phyloP scores from a whole-genome alignment of 1,140 invertebrate species.

The Eubasilissa regina region DNA sequence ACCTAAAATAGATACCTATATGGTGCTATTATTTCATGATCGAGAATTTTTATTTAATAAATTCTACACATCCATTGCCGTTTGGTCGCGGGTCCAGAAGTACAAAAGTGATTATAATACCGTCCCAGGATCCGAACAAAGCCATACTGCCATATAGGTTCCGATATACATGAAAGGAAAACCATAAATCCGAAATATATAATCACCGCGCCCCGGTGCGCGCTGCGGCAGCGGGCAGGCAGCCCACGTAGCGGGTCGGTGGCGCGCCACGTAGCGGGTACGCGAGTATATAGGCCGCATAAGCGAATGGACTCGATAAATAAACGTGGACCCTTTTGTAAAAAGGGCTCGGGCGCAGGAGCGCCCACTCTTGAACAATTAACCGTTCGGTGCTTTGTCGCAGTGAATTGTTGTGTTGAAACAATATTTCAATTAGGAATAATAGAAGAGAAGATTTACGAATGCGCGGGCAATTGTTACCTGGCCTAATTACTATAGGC shows the following conservation, averaged over 20 bases:
- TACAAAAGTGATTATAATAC: conserved; percentile 32
- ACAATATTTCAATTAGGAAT: conserved; percentile 60
- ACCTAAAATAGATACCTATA: neutral
- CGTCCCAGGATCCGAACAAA: conserved; percentile 44
- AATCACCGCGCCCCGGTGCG: conserved; percentile 24
- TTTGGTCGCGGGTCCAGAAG: conserved; percentile 14
- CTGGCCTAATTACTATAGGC: conserved; percentile 49
- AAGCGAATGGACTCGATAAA: conserved; percentile 52
- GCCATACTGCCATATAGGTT: conserved; percentile 34
- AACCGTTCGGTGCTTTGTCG: conserved; percentile 56
- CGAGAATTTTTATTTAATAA: neutral
- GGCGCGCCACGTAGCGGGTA: too few relatives aligned
- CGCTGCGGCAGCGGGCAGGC: neutral
- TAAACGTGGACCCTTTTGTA: conserved; percentile 50
- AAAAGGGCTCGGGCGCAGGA: conserved; percentile 45
- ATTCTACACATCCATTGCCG: neutral
- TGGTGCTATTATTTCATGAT: neutral
- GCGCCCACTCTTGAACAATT: conserved; percentile 49
- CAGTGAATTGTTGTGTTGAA: conserved; percentile 56
- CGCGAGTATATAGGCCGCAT: conserved; percentile 27
- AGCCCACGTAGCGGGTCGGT: too few relatives aligned
- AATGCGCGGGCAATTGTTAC: conserved; percentile 55
- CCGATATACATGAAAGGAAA: conserved; percentile 53
- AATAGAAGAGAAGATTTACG: conserved; percentile 56
- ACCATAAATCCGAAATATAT: conserved; percentile 51